Evolutionary conservation across 2,888 invertebrate genomes (phyloP), one percentile per base, ranked within the genome.

Genomic region (Lasioglossum pauxillum): DNA sequence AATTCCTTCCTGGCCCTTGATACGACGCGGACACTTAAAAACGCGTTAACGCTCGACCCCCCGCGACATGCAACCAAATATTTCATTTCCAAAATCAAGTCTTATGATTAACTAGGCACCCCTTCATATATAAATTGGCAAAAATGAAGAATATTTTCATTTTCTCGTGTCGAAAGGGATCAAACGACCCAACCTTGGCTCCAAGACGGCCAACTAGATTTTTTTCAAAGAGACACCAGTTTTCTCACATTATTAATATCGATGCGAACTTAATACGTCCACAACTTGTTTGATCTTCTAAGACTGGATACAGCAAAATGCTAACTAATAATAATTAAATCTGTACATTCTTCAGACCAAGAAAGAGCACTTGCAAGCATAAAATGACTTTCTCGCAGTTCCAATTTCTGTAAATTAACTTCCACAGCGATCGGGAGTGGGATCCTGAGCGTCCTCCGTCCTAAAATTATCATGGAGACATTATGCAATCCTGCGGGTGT

Each of bases 1-100:
- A 89, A 88, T 87, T 80, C 73, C 57, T 75, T 77, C 27, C 31
- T 64, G 49, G 46, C n/a, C 49, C 23, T 53, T n/a, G 35, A 31
- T 31, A 53, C 44, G 16, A 67, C 78, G 35, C 19, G 49, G 60
- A 75, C 71, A 41, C 46, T 87, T 60, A 31, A 60, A 31, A 31
- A 60, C 38, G 57, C n/a, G 49, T 80, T 74, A 57, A 53, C 7
- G 2, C 23, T 10, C 41, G 31, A 31, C 10, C 41, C 27, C n/a
- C n/a, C 23, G 7, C 3, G 1, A 12, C 27, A 27, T 2, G 38
- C 8, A 23, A 16, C 27, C 16, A 60, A 60, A 31, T 64, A 31
- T 64, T 31, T 7, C 14, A 64, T 64, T 31, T 60, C 7, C 49
- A 23, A 49, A 49, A 49, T 49, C 19, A 49, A 49, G 7, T 49